A percentile compares a stretch with the other conserved stretches of the same genome.
Conservation (phyloP, 2,888 invertebrate species). For the Pharmacophagus antenor region DNA sequence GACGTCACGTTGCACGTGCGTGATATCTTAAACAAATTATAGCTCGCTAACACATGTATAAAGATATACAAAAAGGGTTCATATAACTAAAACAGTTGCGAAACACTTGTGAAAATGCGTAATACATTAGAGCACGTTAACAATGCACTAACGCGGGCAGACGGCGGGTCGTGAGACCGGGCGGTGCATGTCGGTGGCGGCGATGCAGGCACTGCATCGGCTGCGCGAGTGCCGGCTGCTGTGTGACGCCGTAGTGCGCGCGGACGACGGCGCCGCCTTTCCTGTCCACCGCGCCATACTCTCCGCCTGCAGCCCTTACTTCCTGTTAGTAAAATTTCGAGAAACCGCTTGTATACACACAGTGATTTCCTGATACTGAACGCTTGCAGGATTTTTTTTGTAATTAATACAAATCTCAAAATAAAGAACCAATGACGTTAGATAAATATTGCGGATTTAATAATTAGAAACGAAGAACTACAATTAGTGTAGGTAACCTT, state of each 20-base stretch:
- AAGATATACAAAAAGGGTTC: neutral
- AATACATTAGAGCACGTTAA: too few relatives aligned
- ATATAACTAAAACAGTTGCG: neutral
- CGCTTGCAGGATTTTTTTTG: too few relatives aligned
- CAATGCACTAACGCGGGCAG: too few relatives aligned
- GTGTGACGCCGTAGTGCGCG: slow-evolving; percentile 91
- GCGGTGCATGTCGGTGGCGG: slow-evolving; percentile 90
- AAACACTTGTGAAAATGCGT: too few relatives aligned
- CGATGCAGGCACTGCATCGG: slow-evolving; percentile 91
- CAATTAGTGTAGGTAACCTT: too few relatives aligned
- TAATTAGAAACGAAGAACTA: too few relatives aligned
- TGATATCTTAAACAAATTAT: neutral
- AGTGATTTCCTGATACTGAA: too few relatives aligned
- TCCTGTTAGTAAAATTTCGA: slow-evolving; percentile 90
- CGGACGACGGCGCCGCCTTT: slow-evolving; percentile 90
- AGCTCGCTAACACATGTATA: neutral
- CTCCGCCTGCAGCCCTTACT: slow-evolving; percentile 94
- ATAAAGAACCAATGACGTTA: too few relatives aligned
- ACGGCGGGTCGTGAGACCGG: slow-evolving; percentile 81
- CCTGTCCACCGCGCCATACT: slow-evolving; percentile 93
- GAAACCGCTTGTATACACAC: too few relatives aligned
- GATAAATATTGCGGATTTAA: too few relatives aligned
- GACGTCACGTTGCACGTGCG: neutral
- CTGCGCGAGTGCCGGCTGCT: slow-evolving; percentile 90
- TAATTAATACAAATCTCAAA: too few relatives aligned